These are phyloP conservation scores for Geotrupes spiniger DNA, from an alignment of 2,888 invertebrate species.

Conservation along the genomic window DNA sequence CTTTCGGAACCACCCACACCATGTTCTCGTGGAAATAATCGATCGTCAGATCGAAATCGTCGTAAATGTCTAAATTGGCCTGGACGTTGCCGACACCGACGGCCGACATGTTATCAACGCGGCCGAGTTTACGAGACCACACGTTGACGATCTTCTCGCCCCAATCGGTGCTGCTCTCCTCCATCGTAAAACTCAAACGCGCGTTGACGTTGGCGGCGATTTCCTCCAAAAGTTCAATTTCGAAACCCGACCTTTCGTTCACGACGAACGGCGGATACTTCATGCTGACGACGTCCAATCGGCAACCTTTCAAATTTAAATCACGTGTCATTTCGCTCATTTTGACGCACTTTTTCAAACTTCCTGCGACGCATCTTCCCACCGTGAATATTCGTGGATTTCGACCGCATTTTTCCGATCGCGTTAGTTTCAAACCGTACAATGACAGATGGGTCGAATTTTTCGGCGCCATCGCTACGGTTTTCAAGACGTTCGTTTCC, in stretches of 20 bases:
- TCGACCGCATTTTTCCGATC: conserved; percentile 19
- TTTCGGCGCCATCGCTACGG: conserved; percentile 21
- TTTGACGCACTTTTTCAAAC: conserved; percentile 6
- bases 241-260: conserved; percentile 29
- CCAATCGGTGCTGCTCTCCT: conserved; percentile 48
- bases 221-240: conserved; percentile 28
- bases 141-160: conserved; percentile 51
- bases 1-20: conserved; percentile 58
- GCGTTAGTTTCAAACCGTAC: conserved; percentile 21
- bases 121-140: conserved; percentile 56
- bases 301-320: conserved; percentile 28
- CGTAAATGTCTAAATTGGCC: conserved; percentile 57
- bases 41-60: conserved; percentile 56
- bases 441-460: conserved; percentile 21
- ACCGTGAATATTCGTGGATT: conserved; percentile 14
- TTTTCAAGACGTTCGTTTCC: conserved; percentile 22
- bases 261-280: conserved; percentile 35
- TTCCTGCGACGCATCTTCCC: conserved; percentile 24
- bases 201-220: conserved; percentile 29
- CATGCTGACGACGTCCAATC: conserved; percentile 27
- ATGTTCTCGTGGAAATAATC: conserved; percentile 58
- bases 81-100: conserved; percentile 60
- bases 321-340: conserved; percentile 11
- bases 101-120: conserved; percentile 48
- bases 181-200: conserved; percentile 36